phyloP scores from a whole-genome alignment of 2,113 vertebrate species.

The Dunckerocampus dactyliophorus region DNA sequence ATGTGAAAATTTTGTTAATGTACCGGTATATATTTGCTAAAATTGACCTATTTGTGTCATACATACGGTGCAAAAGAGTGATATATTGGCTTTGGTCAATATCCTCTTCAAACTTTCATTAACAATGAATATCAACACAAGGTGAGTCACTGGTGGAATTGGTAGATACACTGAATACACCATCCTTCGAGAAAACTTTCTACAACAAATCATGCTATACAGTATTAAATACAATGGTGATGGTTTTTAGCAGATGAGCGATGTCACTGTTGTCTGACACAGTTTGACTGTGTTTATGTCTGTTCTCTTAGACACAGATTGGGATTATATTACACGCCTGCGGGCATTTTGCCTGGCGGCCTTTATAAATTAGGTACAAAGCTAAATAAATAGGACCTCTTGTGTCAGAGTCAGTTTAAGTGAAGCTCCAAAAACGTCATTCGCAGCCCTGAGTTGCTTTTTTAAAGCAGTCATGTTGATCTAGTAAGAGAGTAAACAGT shows the following conservation, averaged over 20 bases:
- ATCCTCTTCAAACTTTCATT: not conserved
- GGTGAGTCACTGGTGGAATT: no score
- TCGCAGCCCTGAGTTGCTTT: no score
- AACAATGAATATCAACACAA: no score
- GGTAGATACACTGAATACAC: no score
- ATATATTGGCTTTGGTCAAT: not conserved
- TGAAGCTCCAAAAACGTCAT: no score
- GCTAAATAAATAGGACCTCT: conserved; percentile 30
- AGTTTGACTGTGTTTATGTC: conserved; percentile 32
- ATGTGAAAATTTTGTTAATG: conserved; percentile 5
- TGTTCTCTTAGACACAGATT: conserved; percentile 21
- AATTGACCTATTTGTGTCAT: not conserved
- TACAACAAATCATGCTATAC: not conserved
- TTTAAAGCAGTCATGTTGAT: no score
- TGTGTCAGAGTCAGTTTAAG: no score
- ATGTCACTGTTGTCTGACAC: not conserved
- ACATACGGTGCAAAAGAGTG: not conserved
- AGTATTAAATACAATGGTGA: not conserved
- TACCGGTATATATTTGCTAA: not conserved
- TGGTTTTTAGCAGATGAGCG: not conserved
- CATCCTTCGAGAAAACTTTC: no score
- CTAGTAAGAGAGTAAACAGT: no score
- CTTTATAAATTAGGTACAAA: conserved; percentile 36
- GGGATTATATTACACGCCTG: conserved; percentile 43
- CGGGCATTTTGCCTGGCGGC: conserved; percentile 27